Percentiles rank a stretch among this genome's conserved stretches.
These are phyloP conservation scores for Onychorhynchus coronatus DNA, from an alignment of 2,113 vertebrate genomes.

Conservation along the genomic window DNA sequence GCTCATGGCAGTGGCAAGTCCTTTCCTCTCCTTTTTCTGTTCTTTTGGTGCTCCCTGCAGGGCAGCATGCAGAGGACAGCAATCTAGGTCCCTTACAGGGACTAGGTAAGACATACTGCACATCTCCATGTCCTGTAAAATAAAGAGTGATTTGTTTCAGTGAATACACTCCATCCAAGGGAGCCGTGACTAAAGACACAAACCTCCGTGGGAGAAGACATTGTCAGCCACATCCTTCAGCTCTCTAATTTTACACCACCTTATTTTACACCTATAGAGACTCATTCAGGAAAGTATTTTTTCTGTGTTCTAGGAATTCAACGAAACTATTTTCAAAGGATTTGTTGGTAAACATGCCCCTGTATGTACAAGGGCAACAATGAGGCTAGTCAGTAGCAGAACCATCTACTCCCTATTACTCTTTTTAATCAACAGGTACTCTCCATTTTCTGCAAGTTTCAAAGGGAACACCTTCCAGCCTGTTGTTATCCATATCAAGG, in stretches of 20 bases:
- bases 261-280: neutral
- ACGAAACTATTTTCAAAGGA: neutral
- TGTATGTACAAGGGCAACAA: neutral
- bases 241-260: neutral
- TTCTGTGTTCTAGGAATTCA: neutral
- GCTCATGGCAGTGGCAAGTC: neutral
- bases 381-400: neutral
- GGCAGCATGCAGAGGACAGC: neutral
- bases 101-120: neutral
- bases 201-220: neutral
- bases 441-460: neutral
- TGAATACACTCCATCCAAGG: neutral
- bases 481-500: neutral
- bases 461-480: neutral
- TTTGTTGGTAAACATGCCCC: neutral
- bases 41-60: neutral
- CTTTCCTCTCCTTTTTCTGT: neutral
- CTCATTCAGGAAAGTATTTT: neutral
- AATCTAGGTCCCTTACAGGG: neutral
- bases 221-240: accelerated
- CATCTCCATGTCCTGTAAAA: neutral
- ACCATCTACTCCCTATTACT: neutral
- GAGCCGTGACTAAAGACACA: neutral
- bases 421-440: neutral
- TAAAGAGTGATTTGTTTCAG: neutral